A percentile compares a stretch with the other conserved stretches of the same genome.
Evolutionary conservation across 2,113 vertebrate genomes (phyloP).

Genomic region (Tetrax tetrax): DNA sequence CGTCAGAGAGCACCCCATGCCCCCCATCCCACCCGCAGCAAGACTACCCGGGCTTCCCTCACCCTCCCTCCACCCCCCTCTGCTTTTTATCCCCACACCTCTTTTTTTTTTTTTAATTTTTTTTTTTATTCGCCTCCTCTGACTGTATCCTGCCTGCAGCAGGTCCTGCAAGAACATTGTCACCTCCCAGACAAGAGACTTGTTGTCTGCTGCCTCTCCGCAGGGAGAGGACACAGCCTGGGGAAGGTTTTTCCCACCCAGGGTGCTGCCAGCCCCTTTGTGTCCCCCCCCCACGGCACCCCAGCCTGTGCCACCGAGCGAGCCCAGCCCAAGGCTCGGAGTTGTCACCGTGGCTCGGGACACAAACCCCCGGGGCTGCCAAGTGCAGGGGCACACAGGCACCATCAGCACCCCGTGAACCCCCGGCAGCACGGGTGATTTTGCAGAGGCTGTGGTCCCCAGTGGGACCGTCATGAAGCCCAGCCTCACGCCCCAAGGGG

Average conservation of each 20-base stretch:
- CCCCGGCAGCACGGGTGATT: no score
- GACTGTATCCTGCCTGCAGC: background rate
- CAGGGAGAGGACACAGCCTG: background rate
- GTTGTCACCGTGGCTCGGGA: background rate
- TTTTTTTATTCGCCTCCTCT: background rate
- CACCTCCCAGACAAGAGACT: background rate
- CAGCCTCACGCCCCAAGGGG: fast-evolving
- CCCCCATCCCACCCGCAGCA: background rate
- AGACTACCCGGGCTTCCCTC: background rate
- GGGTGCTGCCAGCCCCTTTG: background rate
- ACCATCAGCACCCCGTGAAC: fast-evolving
- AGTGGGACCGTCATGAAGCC: background rate
- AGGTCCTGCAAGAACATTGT: background rate
- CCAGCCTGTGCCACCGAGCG: background rate
- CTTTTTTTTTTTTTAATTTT: no score
- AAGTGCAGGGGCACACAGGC: fast-evolving
- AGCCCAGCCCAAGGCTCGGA: background rate
- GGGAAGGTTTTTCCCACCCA: background rate
- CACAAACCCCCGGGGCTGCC: no score
- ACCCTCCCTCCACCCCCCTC: background rate
- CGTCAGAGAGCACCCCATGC: no score
- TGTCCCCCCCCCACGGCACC: no score
- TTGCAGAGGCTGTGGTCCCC: background rate
- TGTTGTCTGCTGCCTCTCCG: background rate
- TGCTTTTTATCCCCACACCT: fast-evolving